Evolutionary conservation across 2,888 invertebrate species (phyloP).

Genomic region (Epirrhoe alternata): DNA sequence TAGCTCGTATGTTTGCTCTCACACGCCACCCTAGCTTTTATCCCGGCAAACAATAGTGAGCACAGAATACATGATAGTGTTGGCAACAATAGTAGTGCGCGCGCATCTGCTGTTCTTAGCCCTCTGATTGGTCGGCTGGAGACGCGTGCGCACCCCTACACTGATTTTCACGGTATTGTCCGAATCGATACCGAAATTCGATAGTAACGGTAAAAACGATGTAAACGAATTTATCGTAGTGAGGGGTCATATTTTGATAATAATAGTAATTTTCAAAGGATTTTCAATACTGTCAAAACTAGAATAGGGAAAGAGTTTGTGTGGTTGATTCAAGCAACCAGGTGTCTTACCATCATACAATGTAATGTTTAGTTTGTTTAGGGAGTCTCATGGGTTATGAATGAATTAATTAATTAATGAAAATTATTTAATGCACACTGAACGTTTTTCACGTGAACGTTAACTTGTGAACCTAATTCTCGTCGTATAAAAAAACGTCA

Average conservation of each 20-base stretch:
- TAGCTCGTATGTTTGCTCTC: slow-evolving; percentile 70
- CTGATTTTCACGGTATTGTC: slow-evolving; percentile 75
- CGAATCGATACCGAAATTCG: slow-evolving; percentile 74
- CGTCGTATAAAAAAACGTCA: too few relatives aligned
- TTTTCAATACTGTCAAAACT: not conserved
- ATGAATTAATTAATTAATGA: too few relatives aligned
- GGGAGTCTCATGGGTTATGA: too few relatives aligned
- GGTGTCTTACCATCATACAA: not conserved
- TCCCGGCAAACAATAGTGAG: slow-evolving; percentile 62
- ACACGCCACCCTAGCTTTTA: slow-evolving; percentile 69
- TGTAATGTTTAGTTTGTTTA: too few relatives aligned
- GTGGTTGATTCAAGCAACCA: not conserved
- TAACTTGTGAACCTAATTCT: too few relatives aligned
- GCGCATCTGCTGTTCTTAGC: slow-evolving; percentile 73
- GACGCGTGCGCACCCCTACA: slow-evolving; percentile 69
- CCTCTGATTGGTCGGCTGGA: slow-evolving; percentile 61
- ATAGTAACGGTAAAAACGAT: slow-evolving; percentile 65
- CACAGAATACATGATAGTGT: slow-evolving; percentile 40
- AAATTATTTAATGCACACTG: too few relatives aligned
- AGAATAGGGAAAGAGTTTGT: not conserved
- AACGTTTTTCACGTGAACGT: too few relatives aligned
- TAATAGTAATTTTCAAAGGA: slow-evolving; percentile 12
- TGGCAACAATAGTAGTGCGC: slow-evolving; percentile 68
- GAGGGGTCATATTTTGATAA: not conserved
- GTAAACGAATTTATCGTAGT: slow-evolving; percentile 45